Evolutionary conservation across 2,113 vertebrate genomes (phyloP).

Genomic region (Cyprinodon brontotheroides): DNA sequence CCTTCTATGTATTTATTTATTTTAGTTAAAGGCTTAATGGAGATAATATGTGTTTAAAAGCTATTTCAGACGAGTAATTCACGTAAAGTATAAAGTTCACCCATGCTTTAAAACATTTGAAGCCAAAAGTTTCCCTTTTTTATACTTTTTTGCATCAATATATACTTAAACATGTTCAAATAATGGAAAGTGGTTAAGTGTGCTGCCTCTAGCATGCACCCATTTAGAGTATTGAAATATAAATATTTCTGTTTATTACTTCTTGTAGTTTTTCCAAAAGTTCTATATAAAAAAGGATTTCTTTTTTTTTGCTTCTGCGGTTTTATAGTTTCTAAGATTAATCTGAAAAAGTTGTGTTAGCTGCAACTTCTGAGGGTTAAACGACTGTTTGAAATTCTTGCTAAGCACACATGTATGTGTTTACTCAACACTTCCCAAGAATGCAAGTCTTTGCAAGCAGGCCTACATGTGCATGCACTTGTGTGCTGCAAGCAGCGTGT

Average conservation of each 20-base stretch:
- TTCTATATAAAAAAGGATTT: neutral
- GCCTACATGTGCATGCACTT: neutral
- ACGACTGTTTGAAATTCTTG: neutral
- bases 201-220: neutral
- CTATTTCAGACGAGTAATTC: conserved; percentile 70
- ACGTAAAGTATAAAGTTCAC: conserved; percentile 82
- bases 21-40: neutral
- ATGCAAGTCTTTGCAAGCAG: conserved; percentile 14
- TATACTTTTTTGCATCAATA: neutral
- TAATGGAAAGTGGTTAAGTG: neutral
- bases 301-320: neutral
- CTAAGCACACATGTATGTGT: conserved; percentile 1
- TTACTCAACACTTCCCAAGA: conserved; percentile 4
- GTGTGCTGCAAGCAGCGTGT: neutral
- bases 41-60: conserved; percentile 1
- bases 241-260: neutral
- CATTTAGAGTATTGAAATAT: neutral
- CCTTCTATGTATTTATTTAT: conserved; percentile 49
- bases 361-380: conserved; percentile 10
- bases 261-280: neutral
- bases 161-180: neutral
- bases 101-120: conserved; percentile 38
- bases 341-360: neutral
- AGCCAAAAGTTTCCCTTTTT: neutral
- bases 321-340: neutral